Percentiles rank a stretch among this genome's conserved stretches.
Conservation (phyloP, 2,113 vertebrate species). For the Laterallus jamaicensis region DNA sequence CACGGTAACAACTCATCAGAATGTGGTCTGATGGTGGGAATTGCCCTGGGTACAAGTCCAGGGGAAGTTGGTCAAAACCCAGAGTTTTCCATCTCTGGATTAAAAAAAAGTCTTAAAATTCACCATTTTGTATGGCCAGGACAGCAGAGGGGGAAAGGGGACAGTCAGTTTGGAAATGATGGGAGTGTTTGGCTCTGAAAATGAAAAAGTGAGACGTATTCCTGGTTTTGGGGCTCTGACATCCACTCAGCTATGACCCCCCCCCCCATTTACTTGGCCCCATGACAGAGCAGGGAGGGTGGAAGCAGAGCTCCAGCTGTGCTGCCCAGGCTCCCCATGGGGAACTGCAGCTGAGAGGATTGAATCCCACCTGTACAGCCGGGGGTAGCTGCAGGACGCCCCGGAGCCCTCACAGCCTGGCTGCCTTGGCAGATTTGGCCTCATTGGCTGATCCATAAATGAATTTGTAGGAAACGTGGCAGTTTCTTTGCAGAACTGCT, state of each 20-base stretch:
- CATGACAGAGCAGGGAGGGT: background rate
- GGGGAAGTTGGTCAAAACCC: background rate
- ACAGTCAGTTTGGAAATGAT: background rate
- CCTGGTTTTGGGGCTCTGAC: background rate
- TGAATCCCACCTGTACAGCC: background rate
- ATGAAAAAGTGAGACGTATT: background rate
- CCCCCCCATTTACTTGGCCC: background rate
- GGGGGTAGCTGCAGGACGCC: background rate
- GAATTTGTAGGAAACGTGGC: background rate
- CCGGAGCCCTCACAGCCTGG: background rate
- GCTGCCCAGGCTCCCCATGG: background rate
- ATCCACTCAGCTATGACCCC: background rate
- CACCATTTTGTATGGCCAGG: background rate
- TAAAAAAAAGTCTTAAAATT: background rate
- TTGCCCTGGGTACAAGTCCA: background rate
- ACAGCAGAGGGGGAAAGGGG: background rate
- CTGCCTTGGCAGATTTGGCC: background rate
- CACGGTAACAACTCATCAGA: background rate
- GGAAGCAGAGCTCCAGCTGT: background rate
- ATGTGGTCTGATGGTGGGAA: background rate
- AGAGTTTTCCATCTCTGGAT: background rate
- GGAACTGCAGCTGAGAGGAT: background rate
- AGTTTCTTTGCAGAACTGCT: background rate
- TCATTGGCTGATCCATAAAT: background rate
- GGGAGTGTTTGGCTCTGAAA: background rate